Conservation (phyloP, 2,113 vertebrate species). For the Pseudopodoces humilis region DNA sequence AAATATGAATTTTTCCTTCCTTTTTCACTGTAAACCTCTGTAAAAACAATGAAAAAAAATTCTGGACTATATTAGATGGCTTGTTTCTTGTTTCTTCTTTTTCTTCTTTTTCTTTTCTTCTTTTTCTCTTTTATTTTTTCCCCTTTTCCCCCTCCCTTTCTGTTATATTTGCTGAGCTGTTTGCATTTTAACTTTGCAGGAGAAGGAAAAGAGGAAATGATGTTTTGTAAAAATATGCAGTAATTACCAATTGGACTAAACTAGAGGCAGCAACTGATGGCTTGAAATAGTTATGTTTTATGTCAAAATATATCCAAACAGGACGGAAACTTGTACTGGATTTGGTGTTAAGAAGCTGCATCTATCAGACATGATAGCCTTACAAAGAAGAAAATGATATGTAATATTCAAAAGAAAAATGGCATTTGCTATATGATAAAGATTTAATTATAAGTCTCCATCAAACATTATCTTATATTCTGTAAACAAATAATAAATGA, state of each 20-base stretch:
- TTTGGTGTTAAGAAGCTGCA: neutral
- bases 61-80: neutral
- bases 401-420: neutral
- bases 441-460: neutral
- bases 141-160: neutral
- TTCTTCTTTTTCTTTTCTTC: neutral
- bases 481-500: neutral
- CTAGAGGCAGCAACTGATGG: neutral
- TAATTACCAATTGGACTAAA: neutral
- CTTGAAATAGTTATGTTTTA: neutral
- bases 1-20: neutral
- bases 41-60: neutral
- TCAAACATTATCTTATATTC: neutral
- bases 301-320: conserved; percentile 30
- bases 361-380: neutral
- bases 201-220: neutral
- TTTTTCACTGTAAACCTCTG: conserved; percentile 17
- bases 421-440: neutral
- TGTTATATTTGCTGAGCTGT: neutral
- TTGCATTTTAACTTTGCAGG: neutral
- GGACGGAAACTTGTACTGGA: conserved; percentile 15
- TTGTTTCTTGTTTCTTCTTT: conserved; percentile 3
- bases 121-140: neutral
- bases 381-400: neutral
- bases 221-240: neutral